These are phyloP conservation scores for Callitettix versicolor DNA, from an alignment of 1,140 invertebrate genomes.

Conservation along the genomic window DNA sequence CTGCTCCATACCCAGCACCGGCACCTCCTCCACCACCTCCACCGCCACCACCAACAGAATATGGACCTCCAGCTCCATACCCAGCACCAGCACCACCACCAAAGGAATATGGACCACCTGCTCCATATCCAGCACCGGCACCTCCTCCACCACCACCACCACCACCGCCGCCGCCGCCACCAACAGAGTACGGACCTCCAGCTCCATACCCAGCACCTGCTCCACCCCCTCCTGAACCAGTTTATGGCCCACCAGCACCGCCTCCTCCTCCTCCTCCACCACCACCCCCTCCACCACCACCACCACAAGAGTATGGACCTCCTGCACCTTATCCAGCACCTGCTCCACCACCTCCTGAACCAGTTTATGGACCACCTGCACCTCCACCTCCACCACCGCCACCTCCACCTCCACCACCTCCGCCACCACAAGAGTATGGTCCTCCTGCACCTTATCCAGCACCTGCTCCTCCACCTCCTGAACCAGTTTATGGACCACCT, in stretches of 20 bases:
- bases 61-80: not conserved
- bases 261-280: not conserved
- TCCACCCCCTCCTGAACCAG: not conserved
- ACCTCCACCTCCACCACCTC: slow-evolving; percentile 9
- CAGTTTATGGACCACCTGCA: slow-evolving; percentile 2
- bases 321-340: not conserved
- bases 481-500: slow-evolving; percentile 5
- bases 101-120: not conserved
- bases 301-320: slow-evolving; percentile 1
- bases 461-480: slow-evolving; percentile 11
- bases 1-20: slow-evolving; percentile 9
- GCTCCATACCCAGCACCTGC: not conserved
- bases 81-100: slow-evolving; percentile 2
- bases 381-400: slow-evolving; percentile 17
- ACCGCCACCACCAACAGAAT: slow-evolving; percentile 8
- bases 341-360: slow-evolving; percentile 4
- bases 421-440: too few species aligned
- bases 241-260: not conserved
- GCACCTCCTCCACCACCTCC: slow-evolving; percentile 10
- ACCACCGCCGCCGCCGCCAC: not conserved
- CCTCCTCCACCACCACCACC: slow-evolving; percentile 13
- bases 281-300: slow-evolving; percentile 9
- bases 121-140: slow-evolving; percentile 5
- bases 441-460: slow-evolving; percentile 13
- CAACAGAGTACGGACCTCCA: not conserved